A percentile compares a stretch with the other conserved stretches of the same genome.
Conservation (phyloP, 2,113 vertebrate species). For the Daboia siamensis region DNA sequence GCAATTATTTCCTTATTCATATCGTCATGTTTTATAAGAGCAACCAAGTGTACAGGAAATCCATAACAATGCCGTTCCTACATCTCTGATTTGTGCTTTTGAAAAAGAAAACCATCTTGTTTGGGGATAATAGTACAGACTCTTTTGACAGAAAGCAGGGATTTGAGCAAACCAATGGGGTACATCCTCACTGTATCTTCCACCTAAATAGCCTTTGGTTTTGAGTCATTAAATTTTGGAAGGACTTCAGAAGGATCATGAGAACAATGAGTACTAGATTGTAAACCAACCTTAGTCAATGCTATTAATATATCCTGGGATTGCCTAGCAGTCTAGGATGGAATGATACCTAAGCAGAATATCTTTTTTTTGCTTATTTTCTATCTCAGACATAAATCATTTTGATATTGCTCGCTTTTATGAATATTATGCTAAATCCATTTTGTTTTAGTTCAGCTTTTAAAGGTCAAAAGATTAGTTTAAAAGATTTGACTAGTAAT, state of each 20-base stretch:
- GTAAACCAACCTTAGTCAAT: background rate
- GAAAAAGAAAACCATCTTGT: background rate
- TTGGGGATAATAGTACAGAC: background rate
- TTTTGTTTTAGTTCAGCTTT: background rate
- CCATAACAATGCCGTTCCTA: background rate
- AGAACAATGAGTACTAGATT: background rate
- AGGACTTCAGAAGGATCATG: background rate
- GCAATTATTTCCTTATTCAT: background rate
- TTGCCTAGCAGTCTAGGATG: background rate
- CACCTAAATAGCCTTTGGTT: background rate
- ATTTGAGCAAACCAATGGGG: background rate
- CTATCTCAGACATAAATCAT: background rate
- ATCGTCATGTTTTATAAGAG: background rate
- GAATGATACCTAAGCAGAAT: background rate
- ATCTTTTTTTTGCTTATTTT: background rate
- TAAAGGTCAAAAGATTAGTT: background rate
- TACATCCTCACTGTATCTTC: background rate
- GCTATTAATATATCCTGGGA: background rate
- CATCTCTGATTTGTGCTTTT: background rate
- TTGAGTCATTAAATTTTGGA: background rate
- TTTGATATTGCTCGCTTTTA: background rate
- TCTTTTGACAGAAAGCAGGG: background rate
- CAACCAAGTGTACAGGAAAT: background rate
- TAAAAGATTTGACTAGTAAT: background rate
- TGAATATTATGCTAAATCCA: background rate